Conservation (phyloP, 1,140 invertebrate species). For the Holcopasites calliopsidis region DNA sequence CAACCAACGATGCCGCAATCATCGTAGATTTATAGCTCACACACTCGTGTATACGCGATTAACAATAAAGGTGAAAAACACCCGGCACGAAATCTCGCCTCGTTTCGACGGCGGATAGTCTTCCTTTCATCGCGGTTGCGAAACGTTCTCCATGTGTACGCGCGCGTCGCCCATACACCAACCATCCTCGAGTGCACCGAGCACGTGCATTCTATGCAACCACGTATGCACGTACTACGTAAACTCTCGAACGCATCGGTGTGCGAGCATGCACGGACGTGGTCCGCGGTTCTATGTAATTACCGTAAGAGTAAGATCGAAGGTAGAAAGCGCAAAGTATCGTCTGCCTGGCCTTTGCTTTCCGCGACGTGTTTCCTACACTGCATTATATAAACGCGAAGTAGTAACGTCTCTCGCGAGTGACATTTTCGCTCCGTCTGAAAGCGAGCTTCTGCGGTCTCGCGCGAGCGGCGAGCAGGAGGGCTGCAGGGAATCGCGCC, state of each 20-base stretch:
- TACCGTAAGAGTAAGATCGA: slow-evolving; percentile 72
- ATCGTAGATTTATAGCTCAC: neutral
- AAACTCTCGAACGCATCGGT: neutral
- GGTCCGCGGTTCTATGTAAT: slow-evolving; percentile 64
- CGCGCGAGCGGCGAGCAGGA: neutral
- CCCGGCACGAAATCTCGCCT: slow-evolving; percentile 21
- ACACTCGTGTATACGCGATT: neutral
- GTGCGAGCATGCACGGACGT: neutral
- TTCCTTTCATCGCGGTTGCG: slow-evolving; percentile 38
- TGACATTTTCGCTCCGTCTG: slow-evolving; percentile 69
- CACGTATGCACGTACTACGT: neutral
- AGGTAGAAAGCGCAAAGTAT: slow-evolving; percentile 77
- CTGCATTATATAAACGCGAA: slow-evolving; percentile 73
- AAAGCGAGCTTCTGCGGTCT: slow-evolving; percentile 34
- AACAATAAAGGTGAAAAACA: slow-evolving; percentile 9
- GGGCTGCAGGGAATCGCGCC: neutral
- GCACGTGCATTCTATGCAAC: neutral
- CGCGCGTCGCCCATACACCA: slow-evolving; percentile 17
- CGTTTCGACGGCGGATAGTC: slow-evolving; percentile 8
- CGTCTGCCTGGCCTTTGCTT: slow-evolving; percentile 78
- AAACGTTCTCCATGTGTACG: slow-evolving; percentile 17
- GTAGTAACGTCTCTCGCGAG: slow-evolving; percentile 63
- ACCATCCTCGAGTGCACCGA: slow-evolving; percentile 11
- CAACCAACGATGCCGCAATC: slow-evolving; percentile 7
- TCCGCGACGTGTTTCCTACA: slow-evolving; percentile 72